Conservation (phyloP, 2,888 invertebrate species). For the Eulithis testata region DNA sequence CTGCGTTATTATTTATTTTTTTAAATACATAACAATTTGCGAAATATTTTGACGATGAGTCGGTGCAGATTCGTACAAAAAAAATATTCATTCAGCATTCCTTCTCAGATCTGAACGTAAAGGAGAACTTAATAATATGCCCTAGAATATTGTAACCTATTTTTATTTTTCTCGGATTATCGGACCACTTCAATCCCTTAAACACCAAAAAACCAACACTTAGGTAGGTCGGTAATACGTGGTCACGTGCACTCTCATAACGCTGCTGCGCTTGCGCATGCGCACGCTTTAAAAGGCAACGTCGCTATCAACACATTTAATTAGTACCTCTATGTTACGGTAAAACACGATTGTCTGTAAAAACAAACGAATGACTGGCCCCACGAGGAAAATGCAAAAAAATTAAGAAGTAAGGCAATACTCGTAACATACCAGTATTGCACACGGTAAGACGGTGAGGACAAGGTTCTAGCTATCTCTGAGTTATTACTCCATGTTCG, state of each 20-base stretch:
- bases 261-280: constrained; percentile 12
- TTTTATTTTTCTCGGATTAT: background rate
- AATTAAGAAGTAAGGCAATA: background rate
- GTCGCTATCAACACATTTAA: constrained; percentile 29
- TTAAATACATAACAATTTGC: too few relatives aligned
- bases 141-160: too few relatives aligned
- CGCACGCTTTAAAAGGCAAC: constrained; percentile 20
- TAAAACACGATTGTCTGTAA: constrained; percentile 18
- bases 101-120: too few relatives aligned
- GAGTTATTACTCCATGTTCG: too few relatives aligned
- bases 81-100: too few relatives aligned
- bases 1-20: too few relatives aligned
- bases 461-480: too few relatives aligned
- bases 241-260: constrained; percentile 23
- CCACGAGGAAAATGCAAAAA: background rate
- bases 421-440: background rate
- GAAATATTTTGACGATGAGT: too few relatives aligned
- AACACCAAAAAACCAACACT: too few relatives aligned
- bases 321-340: constrained; percentile 25
- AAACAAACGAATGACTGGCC: constrained; percentile 9
- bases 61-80: too few relatives aligned
- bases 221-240: background rate
- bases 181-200: constrained; percentile 1
- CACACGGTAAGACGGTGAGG: background rate
- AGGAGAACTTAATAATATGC: too few relatives aligned